These are phyloP conservation scores for Sander lucioperca DNA, from an alignment of 2,113 vertebrate genomes.

Conservation along the genomic window DNA sequence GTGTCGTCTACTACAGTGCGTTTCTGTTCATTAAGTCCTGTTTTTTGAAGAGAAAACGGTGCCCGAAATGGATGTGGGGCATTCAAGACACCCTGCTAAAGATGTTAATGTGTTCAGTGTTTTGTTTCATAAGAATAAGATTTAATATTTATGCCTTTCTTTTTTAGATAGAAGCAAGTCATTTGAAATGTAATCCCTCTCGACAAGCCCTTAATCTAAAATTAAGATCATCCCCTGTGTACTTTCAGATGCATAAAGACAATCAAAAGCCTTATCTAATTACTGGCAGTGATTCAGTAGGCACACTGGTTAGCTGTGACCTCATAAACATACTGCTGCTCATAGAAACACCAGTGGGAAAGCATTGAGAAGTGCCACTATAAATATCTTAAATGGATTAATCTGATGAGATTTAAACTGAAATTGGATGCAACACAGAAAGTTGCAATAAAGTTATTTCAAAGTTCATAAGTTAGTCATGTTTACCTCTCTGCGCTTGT, in stretches of 20 bases:
- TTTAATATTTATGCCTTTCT: slow-evolving; percentile 2
- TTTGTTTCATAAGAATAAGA: slow-evolving; percentile 16
- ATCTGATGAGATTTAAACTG: neutral
- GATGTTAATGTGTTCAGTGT: slow-evolving; percentile 24
- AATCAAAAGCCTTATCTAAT: slow-evolving; percentile 35
- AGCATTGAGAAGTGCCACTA: neutral
- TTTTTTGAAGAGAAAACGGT: slow-evolving; percentile 31
- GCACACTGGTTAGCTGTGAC: slow-evolving; percentile 5
- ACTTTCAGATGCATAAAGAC: slow-evolving; percentile 32
- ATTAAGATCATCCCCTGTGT: slow-evolving; percentile 45
- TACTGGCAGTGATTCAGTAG: slow-evolving; percentile 18
- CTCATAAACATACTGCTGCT: neutral
- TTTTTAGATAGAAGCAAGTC: slow-evolving; percentile 29
- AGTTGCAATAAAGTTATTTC: neutral
- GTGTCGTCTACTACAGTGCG: slow-evolving; percentile 1
- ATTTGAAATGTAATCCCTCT: slow-evolving; percentile 32
- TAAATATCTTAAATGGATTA: neutral
- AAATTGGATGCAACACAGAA: neutral
- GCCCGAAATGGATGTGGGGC: slow-evolving; percentile 17
- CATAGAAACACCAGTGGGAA: neutral
- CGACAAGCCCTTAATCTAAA: slow-evolving; percentile 51
- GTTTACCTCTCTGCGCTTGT: neutral
- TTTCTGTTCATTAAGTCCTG: slow-evolving; percentile 37
- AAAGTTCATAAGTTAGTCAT: neutral
- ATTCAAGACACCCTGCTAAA: neutral